Evolutionary conservation across 2,113 vertebrate genomes (phyloP), one percentile per base, ranked within the genome.

Genomic region (Dasyornis broadbenti): DNA sequence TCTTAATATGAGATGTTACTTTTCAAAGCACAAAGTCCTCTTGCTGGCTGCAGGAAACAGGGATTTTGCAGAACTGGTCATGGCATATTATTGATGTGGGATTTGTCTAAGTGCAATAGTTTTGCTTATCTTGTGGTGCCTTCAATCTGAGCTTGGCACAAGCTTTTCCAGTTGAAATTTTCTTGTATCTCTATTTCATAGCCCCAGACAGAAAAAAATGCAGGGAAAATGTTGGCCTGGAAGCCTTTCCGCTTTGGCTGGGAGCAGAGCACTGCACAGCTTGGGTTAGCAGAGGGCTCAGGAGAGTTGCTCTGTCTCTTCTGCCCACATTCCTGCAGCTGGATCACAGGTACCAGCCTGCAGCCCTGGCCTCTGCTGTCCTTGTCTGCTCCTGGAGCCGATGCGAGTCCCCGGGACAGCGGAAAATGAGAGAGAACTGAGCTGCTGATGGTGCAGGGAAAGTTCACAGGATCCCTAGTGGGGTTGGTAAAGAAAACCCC

Each of bases 331-430:
- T 45, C 10, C 1, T 14, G n/a, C 35, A n/a, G 61, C 20, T 5
- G 37, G 56, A 20, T 9, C 2, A 0, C 7, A 19, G 49, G 59
- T 11, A 16, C 30, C 35, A 39, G 44, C 71, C 84, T n/a, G n/a
- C 42, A 61, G 40, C 37, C n/a, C 27, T 3, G 10, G 30, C 9
- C 35, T 15, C 53, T 15, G 60, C 54, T 3, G 0, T 52, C 73
- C 42, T 15, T 31, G 7, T 5, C 57, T 1, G 10, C 28, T 28
- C n/a, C 52, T 7, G 28, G n/a, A 26, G 37, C 18, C 9, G 6
- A 11, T 5, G 13, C 0, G 0, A 37, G 27, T 5, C 4, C 13
- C 21, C 0, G 0, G 18, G 27, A 20, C 0, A 9, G 11, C 1
- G n/a, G 27, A 60, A 5, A 50, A 39, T 0, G 2, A 28, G 17